A percentile compares a stretch with the other conserved stretches of the same genome.
phyloP scores from a whole-genome alignment of 2,888 invertebrate species.

The Lacanobia wlatinum region DNA sequence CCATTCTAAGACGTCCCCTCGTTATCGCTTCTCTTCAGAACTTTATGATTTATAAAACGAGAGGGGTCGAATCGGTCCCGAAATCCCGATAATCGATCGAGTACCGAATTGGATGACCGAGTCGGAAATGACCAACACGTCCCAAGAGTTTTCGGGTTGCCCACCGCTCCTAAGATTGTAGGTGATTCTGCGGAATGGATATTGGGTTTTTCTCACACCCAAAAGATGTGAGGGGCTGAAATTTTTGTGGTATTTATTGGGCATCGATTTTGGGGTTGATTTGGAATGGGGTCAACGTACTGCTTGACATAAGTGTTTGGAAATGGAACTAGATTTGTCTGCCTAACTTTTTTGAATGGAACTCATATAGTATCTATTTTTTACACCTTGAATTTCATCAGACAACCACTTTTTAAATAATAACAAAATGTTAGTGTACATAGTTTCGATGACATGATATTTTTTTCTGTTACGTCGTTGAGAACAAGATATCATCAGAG shows the following conservation, averaged over 20 bases:
- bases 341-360: too few species aligned
- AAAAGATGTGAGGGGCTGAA: constrained; percentile 32
- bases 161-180: constrained; percentile 49
- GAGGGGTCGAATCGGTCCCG: constrained; percentile 24
- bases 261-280: constrained; percentile 37
- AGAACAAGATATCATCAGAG: too few species aligned
- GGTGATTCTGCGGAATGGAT: constrained; percentile 54
- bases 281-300: constrained; percentile 26
- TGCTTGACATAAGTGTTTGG: background rate
- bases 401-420: background rate
- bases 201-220: constrained; percentile 29
- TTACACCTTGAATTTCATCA: background rate
- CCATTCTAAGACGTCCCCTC: constrained; percentile 10
- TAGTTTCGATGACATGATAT: too few species aligned
- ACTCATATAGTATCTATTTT: too few species aligned
- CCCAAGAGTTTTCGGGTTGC: constrained; percentile 46
- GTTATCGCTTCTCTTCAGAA: constrained; percentile 36
- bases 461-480: too few species aligned
- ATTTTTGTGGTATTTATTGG: constrained; percentile 30
- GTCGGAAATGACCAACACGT: constrained; percentile 42
- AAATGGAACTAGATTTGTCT: background rate
- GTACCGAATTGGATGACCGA: constrained; percentile 50
- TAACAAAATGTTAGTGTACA: too few species aligned
- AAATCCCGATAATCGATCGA: constrained; percentile 50
- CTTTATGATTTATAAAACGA: constrained; percentile 52